Evolutionary conservation across 2,888 invertebrate species (phyloP).

Genomic region (Criorhina ranunculi): DNA sequence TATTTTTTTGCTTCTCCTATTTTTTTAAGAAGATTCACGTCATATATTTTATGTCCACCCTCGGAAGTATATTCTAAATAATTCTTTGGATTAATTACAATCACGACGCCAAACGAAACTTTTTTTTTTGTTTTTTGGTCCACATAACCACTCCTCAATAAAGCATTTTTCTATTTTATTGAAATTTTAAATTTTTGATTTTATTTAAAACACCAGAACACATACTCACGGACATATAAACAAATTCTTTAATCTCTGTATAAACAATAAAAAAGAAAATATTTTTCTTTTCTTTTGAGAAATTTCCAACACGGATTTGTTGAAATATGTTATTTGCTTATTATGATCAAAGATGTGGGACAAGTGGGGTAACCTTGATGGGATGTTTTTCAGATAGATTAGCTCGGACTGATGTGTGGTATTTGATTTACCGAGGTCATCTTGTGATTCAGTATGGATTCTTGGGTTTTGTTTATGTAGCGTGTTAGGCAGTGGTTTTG

Average conservation of each 20-base stretch:
- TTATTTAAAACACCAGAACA: background rate
- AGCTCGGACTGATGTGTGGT: background rate
- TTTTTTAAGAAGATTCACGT: background rate
- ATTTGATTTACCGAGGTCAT: constrained; percentile 1
- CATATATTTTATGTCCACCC: constrained; percentile 1
- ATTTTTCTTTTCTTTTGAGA: constrained; percentile 8
- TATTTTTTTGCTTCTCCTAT: background rate
- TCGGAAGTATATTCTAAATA: background rate
- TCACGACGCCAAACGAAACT: background rate
- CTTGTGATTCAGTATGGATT: background rate
- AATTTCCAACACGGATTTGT: constrained; percentile 4
- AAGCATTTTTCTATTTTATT: background rate
- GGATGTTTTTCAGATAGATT: constrained; percentile 6
- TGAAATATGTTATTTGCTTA: constrained; percentile 8
- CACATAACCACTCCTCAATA: constrained; percentile 12
- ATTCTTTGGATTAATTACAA: constrained; percentile 21
- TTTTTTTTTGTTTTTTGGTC: background rate
- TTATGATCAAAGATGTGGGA: constrained; percentile 22
- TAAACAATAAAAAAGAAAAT: constrained; percentile 5
- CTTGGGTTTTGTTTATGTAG: background rate
- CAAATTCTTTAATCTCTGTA: constrained; percentile 4
- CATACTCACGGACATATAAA: constrained; percentile 17
- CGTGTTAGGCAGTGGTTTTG: no score
- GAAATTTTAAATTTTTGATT: background rate
- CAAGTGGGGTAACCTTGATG: constrained; percentile 31